Conservation (phyloP, 2,888 invertebrate species). For the Phyto melanocephala region DNA sequence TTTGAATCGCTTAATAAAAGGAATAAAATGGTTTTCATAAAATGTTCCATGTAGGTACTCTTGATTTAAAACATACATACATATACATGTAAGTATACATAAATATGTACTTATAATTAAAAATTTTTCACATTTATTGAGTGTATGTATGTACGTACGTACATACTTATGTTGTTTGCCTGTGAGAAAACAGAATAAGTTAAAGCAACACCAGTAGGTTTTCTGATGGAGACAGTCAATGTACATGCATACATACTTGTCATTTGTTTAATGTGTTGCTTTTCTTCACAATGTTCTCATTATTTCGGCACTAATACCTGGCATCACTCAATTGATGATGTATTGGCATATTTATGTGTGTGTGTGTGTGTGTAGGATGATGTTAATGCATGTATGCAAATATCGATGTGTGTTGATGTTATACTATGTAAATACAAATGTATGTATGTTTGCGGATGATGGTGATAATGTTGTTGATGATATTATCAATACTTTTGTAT, state of each 20-base stretch:
- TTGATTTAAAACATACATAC: too few relatives aligned
- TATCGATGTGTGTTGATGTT: too few relatives aligned
- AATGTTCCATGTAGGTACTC: too few relatives aligned
- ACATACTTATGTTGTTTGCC: too few relatives aligned
- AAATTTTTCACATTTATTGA: too few relatives aligned
- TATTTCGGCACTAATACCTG: neutral
- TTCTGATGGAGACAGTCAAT: conserved; percentile 4
- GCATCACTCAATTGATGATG: conserved; percentile 2
- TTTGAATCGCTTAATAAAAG: too few relatives aligned
- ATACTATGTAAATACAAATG: too few relatives aligned
- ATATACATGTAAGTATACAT: too few relatives aligned
- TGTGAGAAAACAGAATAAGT: neutral
- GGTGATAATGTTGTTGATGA: conserved; percentile 5
- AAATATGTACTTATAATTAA: too few relatives aligned
- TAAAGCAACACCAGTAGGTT: neutral
- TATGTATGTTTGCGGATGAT: neutral
- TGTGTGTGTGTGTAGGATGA: neutral
- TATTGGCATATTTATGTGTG: conserved; percentile 19
- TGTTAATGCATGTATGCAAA: too few relatives aligned
- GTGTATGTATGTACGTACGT: too few relatives aligned
- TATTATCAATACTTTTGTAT: neutral
- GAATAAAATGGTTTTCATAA: too few relatives aligned
- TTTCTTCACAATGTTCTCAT: neutral
- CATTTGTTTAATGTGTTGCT: conserved; percentile 7
- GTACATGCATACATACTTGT: conserved; percentile 19